Percentiles rank a stretch among this genome's conserved stretches.
These are phyloP conservation scores for Hylaeus anthracinus DNA, from an alignment of 1,140 invertebrate genomes.

Conservation along the genomic window DNA sequence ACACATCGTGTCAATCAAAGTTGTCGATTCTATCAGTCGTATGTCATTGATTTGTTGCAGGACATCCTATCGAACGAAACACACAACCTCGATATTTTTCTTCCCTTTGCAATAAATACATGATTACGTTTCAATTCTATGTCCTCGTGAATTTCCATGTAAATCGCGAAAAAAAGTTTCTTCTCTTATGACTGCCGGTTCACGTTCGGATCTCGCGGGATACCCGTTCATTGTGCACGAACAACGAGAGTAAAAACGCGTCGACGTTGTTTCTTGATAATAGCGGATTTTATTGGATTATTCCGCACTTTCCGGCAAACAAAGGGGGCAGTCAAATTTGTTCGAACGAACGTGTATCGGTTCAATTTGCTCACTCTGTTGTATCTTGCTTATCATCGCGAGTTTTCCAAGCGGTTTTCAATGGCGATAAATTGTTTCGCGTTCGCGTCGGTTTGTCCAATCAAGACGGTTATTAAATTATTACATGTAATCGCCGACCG, in stretches of 20 bases:
- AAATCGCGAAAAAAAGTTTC: too few relatives aligned
- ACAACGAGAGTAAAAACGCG: background rate
- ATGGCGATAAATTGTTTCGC: slow-evolving; percentile 36
- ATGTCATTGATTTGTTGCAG: too few relatives aligned
- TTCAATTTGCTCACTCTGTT: slow-evolving; percentile 17
- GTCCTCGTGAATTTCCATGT: too few relatives aligned
- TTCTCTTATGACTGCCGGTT: too few relatives aligned
- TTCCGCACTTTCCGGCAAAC: slow-evolving; percentile 27
- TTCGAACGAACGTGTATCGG: slow-evolving; percentile 13
- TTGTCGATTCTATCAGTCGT: too few relatives aligned
- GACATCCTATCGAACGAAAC: too few relatives aligned
- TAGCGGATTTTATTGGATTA: slow-evolving; percentile 41
- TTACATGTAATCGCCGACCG: slow-evolving; percentile 4
- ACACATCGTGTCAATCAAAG: too few relatives aligned
- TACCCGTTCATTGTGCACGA: background rate
- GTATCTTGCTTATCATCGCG: slow-evolving; percentile 30
- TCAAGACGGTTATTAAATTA: slow-evolving; percentile 39
- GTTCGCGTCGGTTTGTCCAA: background rate
- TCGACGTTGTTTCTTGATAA: slow-evolving; percentile 19
- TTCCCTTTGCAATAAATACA: too few relatives aligned
- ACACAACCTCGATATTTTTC: too few relatives aligned
- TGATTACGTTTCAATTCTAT: too few relatives aligned
- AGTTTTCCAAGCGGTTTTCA: slow-evolving; percentile 20
- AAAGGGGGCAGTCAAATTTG: slow-evolving; percentile 35
- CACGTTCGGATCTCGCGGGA: background rate